Evolutionary conservation across 2,888 invertebrate genomes (phyloP).

Genomic region (Amorpha juglandis): DNA sequence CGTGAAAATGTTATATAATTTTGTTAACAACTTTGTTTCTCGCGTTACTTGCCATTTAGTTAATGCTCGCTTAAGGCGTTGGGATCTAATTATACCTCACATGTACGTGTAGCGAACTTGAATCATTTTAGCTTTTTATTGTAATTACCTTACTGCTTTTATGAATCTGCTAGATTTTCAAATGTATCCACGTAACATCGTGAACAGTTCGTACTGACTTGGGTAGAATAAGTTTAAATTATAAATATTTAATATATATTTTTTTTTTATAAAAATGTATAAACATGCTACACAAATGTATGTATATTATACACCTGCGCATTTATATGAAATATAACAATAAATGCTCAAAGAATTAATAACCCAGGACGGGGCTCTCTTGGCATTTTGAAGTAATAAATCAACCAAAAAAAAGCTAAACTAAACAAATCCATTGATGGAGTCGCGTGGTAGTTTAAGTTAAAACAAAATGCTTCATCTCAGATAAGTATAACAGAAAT

Average conservation of each 20-base stretch:
- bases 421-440: too few relatives aligned
- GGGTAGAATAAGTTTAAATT: too few relatives aligned
- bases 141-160: slow-evolving; percentile 27
- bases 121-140: slow-evolving; percentile 44
- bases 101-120: slow-evolving; percentile 42
- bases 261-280: too few relatives aligned
- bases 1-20: slow-evolving; percentile 62
- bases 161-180: background rate
- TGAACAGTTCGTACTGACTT: background rate
- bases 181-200: background rate
- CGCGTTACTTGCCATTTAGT: slow-evolving; percentile 57
- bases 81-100: slow-evolving; percentile 50
- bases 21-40: slow-evolving; percentile 60
- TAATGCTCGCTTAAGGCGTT: slow-evolving; percentile 47
- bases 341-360: too few relatives aligned
- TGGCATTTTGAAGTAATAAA: too few relatives aligned
- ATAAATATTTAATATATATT: too few relatives aligned
- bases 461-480: background rate
- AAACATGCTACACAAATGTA: too few relatives aligned
- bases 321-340: too few relatives aligned
- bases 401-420: too few relatives aligned
- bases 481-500: background rate
- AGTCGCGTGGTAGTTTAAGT: too few relatives aligned
- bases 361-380: too few relatives aligned
- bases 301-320: too few relatives aligned